These are phyloP conservation scores for Lochmaea capreae DNA, from an alignment of 2,888 invertebrate genomes.

Conservation along the genomic window DNA sequence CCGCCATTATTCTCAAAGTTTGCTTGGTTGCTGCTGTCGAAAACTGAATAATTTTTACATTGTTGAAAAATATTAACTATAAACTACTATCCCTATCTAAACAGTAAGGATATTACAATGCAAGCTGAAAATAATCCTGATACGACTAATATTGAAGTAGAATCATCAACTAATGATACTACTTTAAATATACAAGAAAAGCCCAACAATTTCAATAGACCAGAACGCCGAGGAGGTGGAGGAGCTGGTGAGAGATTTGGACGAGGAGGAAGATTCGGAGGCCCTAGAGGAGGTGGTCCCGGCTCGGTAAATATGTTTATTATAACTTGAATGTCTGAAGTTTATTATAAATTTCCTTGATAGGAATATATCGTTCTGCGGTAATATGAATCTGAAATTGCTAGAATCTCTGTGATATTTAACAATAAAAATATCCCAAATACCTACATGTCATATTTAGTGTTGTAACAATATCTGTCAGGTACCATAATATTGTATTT, in stretches of 20 bases:
- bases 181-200: conserved; percentile 29
- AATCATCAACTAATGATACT: conserved; percentile 39
- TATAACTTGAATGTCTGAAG: not conserved
- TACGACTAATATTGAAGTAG: conserved; percentile 35
- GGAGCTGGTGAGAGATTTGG: conserved; percentile 47
- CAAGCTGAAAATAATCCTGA: conserved; percentile 38
- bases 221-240: conserved; percentile 37
- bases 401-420: too few relatives aligned
- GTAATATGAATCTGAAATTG: too few relatives aligned
- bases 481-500: too few relatives aligned
- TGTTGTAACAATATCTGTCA: too few relatives aligned
- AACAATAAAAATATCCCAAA: too few relatives aligned
- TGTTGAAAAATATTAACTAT: not conserved
- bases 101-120: conserved; percentile 24
- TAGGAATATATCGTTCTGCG: not conserved
- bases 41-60: not conserved
- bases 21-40: not conserved
- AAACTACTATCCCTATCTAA: not conserved
- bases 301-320: conserved; percentile 49
- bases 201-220: conserved; percentile 25
- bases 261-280: conserved; percentile 45
- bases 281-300: conserved; percentile 45
- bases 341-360: not conserved
- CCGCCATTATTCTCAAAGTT: not conserved
- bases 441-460: too few relatives aligned